These are phyloP conservation scores for Bibio marci DNA, from an alignment of 2,888 invertebrate species.

Conservation along the genomic window DNA sequence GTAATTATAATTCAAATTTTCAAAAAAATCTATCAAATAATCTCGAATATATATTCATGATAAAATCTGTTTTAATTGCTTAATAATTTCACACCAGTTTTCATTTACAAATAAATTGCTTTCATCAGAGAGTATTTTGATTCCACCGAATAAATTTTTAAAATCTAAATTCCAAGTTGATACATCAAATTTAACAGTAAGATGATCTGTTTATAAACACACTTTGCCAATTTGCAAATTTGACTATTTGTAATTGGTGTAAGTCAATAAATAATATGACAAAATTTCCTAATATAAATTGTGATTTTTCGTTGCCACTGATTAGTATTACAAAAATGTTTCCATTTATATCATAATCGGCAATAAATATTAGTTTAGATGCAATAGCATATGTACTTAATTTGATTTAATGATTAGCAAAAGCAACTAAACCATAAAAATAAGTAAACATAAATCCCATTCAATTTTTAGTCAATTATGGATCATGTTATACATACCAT, in stretches of 20 bases:
- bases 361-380: constrained; percentile 3
- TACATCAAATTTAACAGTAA: constrained; percentile 6
- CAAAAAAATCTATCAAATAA: constrained; percentile 15
- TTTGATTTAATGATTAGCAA: constrained; percentile 18
- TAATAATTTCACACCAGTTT: constrained; percentile 30
- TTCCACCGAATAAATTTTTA: constrained; percentile 5
- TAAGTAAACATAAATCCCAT: no score
- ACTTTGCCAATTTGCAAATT: constrained; percentile 19
- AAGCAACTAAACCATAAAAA: no score
- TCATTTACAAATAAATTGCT: constrained; percentile 18
- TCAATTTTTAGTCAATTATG: no score
- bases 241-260: constrained; percentile 18
- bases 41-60: constrained; percentile 10
- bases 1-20: constrained; percentile 17
- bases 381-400: constrained; percentile 21
- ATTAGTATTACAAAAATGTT: constrained; percentile 18
- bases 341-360: constrained; percentile 16
- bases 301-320: constrained; percentile 13
- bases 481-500: no score
- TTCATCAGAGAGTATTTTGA: constrained; percentile 4
- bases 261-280: constrained; percentile 24
- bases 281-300: constrained; percentile 16
- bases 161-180: constrained; percentile 6
- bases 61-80: constrained; percentile 19
- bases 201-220: constrained; percentile 15